Conservation (phyloP, 2,797 vertebrate species). For the Dryobates pubescens region DNA sequence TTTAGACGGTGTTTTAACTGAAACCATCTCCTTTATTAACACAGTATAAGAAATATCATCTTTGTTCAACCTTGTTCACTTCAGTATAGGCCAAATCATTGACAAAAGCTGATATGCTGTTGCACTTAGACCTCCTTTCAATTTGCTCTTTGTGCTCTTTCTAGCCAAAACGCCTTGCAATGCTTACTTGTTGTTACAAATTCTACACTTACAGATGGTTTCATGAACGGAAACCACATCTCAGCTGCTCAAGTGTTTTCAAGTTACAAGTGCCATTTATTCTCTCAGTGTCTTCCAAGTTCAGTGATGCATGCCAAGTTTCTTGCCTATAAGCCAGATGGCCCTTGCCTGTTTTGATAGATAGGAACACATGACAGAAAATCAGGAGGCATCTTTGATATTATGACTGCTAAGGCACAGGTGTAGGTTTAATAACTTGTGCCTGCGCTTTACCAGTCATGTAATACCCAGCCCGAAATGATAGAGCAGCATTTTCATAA, state of each 20-base stretch:
- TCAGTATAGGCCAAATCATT: not conserved
- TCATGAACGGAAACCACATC: not conserved
- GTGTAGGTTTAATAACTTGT: not conserved
- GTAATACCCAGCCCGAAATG: not conserved
- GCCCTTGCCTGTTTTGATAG: not conserved
- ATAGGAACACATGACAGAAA: not conserved
- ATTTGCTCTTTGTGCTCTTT: not conserved
- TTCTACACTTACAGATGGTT: not conserved
- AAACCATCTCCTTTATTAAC: not conserved
- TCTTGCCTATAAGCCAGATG: not conserved
- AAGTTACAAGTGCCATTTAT: not conserved
- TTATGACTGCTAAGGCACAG: too few species aligned
- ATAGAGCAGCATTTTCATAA: not conserved
- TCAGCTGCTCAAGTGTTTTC: not conserved
- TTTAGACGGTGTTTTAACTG: not conserved
- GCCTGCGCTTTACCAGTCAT: not conserved
- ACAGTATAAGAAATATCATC: not conserved
- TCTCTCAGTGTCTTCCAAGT: not conserved
- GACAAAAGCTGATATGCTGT: not conserved
- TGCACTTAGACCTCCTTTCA: not conserved
- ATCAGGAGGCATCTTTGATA: not conserved
- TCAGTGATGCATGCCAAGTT: not conserved
- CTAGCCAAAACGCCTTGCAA: fast-evolving
- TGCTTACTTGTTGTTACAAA: not conserved
- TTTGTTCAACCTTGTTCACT: not conserved